Evolutionary conservation across 2,888 invertebrate genomes (phyloP), one percentile per base, ranked within the genome.

Genomic region (Timandra comae): DNA sequence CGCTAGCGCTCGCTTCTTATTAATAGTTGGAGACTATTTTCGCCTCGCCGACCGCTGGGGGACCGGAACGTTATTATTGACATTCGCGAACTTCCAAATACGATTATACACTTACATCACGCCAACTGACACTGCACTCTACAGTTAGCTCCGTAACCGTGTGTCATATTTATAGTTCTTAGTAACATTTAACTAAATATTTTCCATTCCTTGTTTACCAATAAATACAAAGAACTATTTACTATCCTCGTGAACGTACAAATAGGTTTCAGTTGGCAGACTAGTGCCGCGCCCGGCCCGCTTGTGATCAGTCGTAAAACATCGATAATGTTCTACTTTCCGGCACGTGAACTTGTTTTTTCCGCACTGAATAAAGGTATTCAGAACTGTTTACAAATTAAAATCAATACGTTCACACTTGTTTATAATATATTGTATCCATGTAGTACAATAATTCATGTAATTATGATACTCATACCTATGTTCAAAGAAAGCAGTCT

Each of bases 21-120:
- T 79, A 81, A 84, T 84, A 84, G 84, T 78, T 74, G 72, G 70
- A 70, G 75, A 82, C 81, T 85, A 85, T 84, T 84, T 81, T 79
- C 75, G 79, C 81, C 65, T 63, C 74, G 66, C 65, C 67, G 67
- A 63, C 65, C 63, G 63, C 72, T 64, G 69, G 73, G 73, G 75
- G 75, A 79, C 75, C 73, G 73, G 70, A 71, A 71, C 78, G 75
- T 76, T 80, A 80, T 77, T 82, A 80, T 80, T 81, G 84, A 82
- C 82, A 82, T 82, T 85, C 76, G 82, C 80, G 46, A 73, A 76
- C 68, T 64, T 63, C 72, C 73, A 71, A 77, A 73, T 69, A 62
- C 55, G 57, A 57, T 47, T 54, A 40, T 45, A 37, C 49, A 52
- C 68, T 73, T 71, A 69, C 70, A 70, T 41, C 38, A 35, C 27